phyloP scores from a whole-genome alignment of 1,140 invertebrate genomes.

The Drepana arcuata region DNA sequence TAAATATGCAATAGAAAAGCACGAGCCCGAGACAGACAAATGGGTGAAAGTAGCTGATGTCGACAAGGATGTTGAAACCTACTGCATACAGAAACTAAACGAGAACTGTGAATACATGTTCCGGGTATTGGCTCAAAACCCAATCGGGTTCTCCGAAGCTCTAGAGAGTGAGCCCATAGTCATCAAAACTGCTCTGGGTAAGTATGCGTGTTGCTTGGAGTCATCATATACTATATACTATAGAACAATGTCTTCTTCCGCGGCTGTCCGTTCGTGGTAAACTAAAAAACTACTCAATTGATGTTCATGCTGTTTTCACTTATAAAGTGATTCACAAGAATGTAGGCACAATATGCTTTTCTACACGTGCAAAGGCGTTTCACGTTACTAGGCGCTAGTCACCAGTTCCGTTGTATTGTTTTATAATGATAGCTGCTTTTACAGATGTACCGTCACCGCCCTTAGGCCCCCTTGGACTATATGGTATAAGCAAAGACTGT shows the following conservation, averaged over 20 bases:
- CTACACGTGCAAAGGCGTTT: no score
- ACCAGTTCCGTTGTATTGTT: no score
- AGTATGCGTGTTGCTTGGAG: no score
- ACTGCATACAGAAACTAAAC: constrained; percentile 83
- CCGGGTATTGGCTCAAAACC: constrained; percentile 86
- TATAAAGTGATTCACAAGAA: no score
- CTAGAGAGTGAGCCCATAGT: constrained; percentile 80
- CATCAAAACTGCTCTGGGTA: constrained; percentile 70
- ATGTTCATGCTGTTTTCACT: no score
- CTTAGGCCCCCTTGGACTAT: constrained; percentile 83
- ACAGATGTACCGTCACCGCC: constrained; percentile 87
- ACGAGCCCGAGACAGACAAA: constrained; percentile 76
- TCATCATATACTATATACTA: no score
- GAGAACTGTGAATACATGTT: constrained; percentile 89
- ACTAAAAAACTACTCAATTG: no score
- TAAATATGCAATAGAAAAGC: constrained; percentile 87
- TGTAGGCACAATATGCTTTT: no score
- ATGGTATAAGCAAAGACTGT: constrained; percentile 84
- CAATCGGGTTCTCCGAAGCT: constrained; percentile 83
- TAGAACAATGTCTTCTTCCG: no score
- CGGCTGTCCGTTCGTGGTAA: no score
- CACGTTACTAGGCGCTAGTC: no score
- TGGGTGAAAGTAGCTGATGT: constrained; percentile 87
- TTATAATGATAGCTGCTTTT: no score
- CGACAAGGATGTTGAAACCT: constrained; percentile 78